Base-by-base conservation (phyloP, 53 echinoderm and acorn worm genomes). In the Apostichopus leukothele region DNA sequence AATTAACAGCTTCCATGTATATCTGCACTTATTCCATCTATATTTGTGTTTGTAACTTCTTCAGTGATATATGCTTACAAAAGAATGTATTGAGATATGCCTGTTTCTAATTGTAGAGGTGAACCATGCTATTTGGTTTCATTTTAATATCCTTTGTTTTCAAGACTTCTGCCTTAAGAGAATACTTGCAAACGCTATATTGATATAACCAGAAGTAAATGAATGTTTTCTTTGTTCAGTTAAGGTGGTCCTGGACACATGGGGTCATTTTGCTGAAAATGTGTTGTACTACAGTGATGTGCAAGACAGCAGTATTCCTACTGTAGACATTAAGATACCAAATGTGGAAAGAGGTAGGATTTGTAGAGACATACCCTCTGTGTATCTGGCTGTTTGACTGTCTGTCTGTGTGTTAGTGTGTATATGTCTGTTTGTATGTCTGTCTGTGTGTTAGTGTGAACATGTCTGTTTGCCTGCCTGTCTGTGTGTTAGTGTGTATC, bases 291-390 rank as follows among this genome's bases (percentile, higher is more conserved):
- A 93, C 89, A 99, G 99, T 74, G 94, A 99, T 80, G 89, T 91
- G 10, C 90, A 88, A 19, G 99, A 99, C 67, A 67, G 67, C 51
- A 91, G 86, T 18, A 96, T 99, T 78, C 99, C 99, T 53, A 99
- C 99, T 10, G 78, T 99, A 10, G 90, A 88, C 21, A 88, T 90
- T 7, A 94, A 96, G 21, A 90, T 96, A n/a, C 99, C 99, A n/a
- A 99, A 99, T 76, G 96, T 96, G 11, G 96, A 99, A 74, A 94
- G 96, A 93, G 99, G 99, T 19, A 74, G 14, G 20, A 21, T 16
- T 67, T 67, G 68, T 67, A 25, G 14, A 19, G 14, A 25, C 7
- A 74, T 8, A 25, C 11, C 14, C 14, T 4, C 74, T 11, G 14
- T 74, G 11, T 74, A 74, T 74, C 74, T 74, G 6, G 1, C 74